Base-by-base conservation (phyloP, 2,888 invertebrate genomes). In the Argynnis bischoffii region DNA sequence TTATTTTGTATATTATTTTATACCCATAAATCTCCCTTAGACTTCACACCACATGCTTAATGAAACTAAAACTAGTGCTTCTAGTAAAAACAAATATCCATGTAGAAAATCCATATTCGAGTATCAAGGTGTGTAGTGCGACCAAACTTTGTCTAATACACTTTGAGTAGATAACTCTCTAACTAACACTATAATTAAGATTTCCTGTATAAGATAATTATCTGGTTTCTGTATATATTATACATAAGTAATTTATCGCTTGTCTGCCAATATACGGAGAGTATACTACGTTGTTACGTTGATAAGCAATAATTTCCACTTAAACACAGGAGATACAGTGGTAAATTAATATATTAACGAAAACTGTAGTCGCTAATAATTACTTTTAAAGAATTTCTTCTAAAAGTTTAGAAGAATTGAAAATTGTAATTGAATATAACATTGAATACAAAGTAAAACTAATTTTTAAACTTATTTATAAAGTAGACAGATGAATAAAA, bases 111-210 rank as follows among this genome's bases (percentile, higher is more conserved):
- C 21, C 50, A 63, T 50, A 74, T 76, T 50, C 57, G 74, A 77
- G 76, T 79, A 85, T 83, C 79, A 83, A 81, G 76, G 78, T 76
- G 76, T 73, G 72, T 69, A 70, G 73, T 75, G 72, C 75, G 77
- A 77, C 78, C 78, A 78, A 87, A 88, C 83, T 87, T 85, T 79
- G 81, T 84, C 81, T 85, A 83, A 87, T 83, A 85, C 85, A 86
- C 82, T 83, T 65, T 66, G 64, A 81, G 79, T 79, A 77, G 79
- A 83, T 83, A 81, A 81, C 79, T 78, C 74, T 75, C 79, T 75
- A 76, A 75, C 78, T 80, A 78, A 66, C 66, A 78, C 77, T 79
- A 78, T 80, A 83, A 84, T 81, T 80, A 79, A 80, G 79, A 79
- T 81, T 80, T 81, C 81, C 76, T 76, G 72, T 74, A 70, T 70